Base-by-base conservation (phyloP, 2,797 vertebrate species). In the Coregonus sp. region DNA sequence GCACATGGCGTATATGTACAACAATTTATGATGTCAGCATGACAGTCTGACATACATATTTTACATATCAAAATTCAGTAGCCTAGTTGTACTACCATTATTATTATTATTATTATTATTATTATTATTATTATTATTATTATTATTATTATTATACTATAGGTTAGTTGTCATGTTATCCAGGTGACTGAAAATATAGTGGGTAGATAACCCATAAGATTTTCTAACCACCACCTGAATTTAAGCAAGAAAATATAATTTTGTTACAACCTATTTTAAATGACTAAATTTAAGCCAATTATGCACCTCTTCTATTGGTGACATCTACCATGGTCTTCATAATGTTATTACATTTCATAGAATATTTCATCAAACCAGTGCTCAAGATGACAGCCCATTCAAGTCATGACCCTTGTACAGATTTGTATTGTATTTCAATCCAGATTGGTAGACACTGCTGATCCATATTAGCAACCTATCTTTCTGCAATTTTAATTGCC, bases 401-500 rank as follows among this genome's bases (percentile, higher is more conserved):
- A 25, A 9, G 9, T 63, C 59, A 63, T 7, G 59, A 63, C 3
- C 20, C 25, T 63, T 63, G 59, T 20, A 72, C 72, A 83, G 71
- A 80, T 82, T 65, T 73, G 82, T 80, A 63, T 75, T 78, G 74
- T 35, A 86, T 88, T 88, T 20, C n/a, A 63, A 63, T 11, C 83
- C 89, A 86, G 86, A 83, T 82, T 40, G 81, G 84, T 84, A 79
- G 79, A 83, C 78, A 85, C 81, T 82, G 90, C 87, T 88, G 85
- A 90, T 87, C 85, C 84, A 90, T 88, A 93, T 92, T 88, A 85
- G 75, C 70, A 54, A 84, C 82, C 79, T 85, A 88, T 90, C 85
- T 90, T 85, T 90, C 86, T 81, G 81, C 82, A 86, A 90, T 91
- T 92, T 90, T 84, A 90, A 92, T 92, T 90, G 86, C 82, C 54